Evolutionary conservation across 2,888 invertebrate species (phyloP).

Genomic region (Drosophila melanosoma): DNA sequence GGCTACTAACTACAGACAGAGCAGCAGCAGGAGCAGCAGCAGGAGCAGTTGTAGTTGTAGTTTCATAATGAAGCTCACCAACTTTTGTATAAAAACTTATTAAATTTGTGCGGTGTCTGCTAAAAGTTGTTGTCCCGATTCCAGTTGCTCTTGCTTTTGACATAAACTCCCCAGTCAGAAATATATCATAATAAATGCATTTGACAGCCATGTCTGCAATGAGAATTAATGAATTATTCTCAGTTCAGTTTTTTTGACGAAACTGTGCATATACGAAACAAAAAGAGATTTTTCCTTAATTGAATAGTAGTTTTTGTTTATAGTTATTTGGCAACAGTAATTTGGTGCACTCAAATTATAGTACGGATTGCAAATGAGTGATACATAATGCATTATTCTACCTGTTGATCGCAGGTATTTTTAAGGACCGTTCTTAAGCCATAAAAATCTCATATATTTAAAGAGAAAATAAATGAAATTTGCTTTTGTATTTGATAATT

Average conservation of each 20-base stretch:
- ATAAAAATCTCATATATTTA: background rate
- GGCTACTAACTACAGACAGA: constrained; percentile 24
- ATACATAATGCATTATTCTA: background rate
- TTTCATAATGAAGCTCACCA: constrained; percentile 65
- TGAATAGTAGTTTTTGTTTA: background rate
- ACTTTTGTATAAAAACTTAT: constrained; percentile 75
- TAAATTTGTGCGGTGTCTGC: constrained; percentile 65
- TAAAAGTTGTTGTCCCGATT: constrained; percentile 31
- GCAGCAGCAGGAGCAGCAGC: constrained; percentile 10
- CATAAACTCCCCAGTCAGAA: background rate
- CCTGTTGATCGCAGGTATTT: background rate
- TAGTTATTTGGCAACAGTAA: background rate
- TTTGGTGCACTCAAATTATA: background rate
- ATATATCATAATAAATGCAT: constrained; percentile 1
- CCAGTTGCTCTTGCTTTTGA: constrained; percentile 2
- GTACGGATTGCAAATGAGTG: background rate
- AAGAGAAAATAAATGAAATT: too few species aligned
- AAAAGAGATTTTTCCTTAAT: too few species aligned
- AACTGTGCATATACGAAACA: background rate
- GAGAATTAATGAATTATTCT: constrained; percentile 16
- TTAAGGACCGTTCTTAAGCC: background rate
- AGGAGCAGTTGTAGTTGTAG: constrained; percentile 28
- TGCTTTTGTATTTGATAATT: background rate
- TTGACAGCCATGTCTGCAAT: constrained; percentile 12
- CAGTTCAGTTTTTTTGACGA: background rate